A percentile compares a stretch with the other conserved stretches of the same genome.
Evolutionary conservation across 2,888 invertebrate genomes (phyloP).

Genomic region (Caenorhabditis drosophilae): DNA sequence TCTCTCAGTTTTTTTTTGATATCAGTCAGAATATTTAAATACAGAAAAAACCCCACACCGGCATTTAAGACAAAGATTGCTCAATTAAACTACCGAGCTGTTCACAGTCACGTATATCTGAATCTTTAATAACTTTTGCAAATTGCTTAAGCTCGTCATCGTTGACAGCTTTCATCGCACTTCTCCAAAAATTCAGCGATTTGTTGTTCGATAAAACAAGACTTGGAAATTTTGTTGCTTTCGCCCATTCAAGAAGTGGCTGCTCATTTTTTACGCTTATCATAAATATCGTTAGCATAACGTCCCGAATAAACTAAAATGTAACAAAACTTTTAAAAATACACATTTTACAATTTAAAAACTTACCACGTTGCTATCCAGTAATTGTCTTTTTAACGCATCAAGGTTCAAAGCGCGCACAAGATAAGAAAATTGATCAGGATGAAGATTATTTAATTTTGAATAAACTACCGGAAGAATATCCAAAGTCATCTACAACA

Average conservation of each 20-base stretch:
- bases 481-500: conserved; percentile 20
- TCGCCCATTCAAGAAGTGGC: conserved; percentile 22
- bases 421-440: conserved; percentile 25
- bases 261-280: conserved; percentile 37
- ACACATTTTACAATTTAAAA: not conserved
- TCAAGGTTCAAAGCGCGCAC: conserved; percentile 26
- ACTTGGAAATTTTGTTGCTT: conserved; percentile 21
- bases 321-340: conserved; percentile 1
- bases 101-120: conserved; percentile 19
- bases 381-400: conserved; percentile 16
- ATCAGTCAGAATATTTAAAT: too few relatives aligned
- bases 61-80: too few relatives aligned
- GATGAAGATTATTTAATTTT: conserved; percentile 15
- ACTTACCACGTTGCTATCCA: conserved; percentile 23
- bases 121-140: conserved; percentile 20
- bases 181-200: conserved; percentile 18
- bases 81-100: conserved; percentile 24
- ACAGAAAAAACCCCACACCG: too few relatives aligned
- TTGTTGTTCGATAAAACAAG: conserved; percentile 14
- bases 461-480: conserved; percentile 15
- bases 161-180: conserved; percentile 14
- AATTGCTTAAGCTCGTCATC: conserved; percentile 18
- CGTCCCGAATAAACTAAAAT: conserved; percentile 50
- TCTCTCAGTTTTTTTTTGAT: conserved; percentile 18
- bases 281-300: conserved; percentile 40